Base-by-base conservation (phyloP, 92 coral and sea anemone genomes). In the Diadumene lineata region DNA sequence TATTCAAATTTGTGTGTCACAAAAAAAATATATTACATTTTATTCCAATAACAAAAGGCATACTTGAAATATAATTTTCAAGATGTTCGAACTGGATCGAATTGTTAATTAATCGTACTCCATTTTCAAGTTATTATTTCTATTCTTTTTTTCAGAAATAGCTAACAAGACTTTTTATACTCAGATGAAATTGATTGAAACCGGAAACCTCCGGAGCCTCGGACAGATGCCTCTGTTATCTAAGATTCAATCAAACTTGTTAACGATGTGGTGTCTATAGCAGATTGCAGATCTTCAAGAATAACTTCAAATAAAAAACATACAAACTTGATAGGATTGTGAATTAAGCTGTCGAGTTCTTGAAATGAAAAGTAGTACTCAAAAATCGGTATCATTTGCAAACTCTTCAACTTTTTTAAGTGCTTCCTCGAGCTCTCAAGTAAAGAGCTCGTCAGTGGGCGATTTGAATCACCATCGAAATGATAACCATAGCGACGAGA, bases 321-420 rank as follows among this genome's bases (percentile, higher is more conserved):
- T 1, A n/a, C 6, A 21, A 16, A 31, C 64, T 23, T 7, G 15
- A 26, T 55, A 21, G 26, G 26, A 22, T 22, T 7, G 26, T 58
- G 26, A 9, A 58, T 25, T 58, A 0, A 58, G 6, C 28, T 58
- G 31, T 10, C 6, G 3, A 7, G 64, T 58, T 58, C 64, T 18
- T 9, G 31, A 62, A 3, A 62, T 62, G 68, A 38, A 62, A 29
- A 62, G 27, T 2, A 28, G 43, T 30, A 15, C 13, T 16, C 68
- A 28, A 62, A 62, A 62, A 43, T 28, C 33, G n/a, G 68, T 28
- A 11, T 62, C 68, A 62, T 62, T 62, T 62, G 43, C 65, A 60
- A 60, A 60, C 2, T 22, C 65, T 22, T 26, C 17, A 6, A 60
- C 65, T 60, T n/a, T n/a, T n/a, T 27, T 22, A 60, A 60, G 29